A percentile compares a stretch with the other conserved stretches of the same genome.
Evolutionary conservation across 2,888 invertebrate genomes (phyloP).

Genomic region (Pelosia muscerda): DNA sequence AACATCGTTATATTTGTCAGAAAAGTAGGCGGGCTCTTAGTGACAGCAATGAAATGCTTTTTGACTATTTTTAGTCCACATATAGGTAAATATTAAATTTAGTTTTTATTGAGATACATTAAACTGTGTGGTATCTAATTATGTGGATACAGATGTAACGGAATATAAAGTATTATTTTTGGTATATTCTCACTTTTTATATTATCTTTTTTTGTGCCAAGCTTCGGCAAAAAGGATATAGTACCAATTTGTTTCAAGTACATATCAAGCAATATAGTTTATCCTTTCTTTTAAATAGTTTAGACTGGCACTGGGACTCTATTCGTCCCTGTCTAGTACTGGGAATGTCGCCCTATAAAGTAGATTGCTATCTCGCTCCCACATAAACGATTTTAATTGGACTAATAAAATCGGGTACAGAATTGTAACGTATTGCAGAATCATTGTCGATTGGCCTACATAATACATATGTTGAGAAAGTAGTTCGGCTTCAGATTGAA

Average conservation of each 20-base stretch:
- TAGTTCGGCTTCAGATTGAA: slow-evolving; percentile 49
- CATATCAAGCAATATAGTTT: not conserved
- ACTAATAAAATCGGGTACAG: slow-evolving; percentile 43
- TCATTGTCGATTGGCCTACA: slow-evolving; percentile 47
- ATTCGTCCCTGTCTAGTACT: slow-evolving; percentile 9
- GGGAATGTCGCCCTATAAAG: not conserved
- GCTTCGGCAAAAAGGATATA: slow-evolving; percentile 1
- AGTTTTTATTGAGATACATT: too few relatives aligned
- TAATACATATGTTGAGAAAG: slow-evolving; percentile 35
- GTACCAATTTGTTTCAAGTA: too few relatives aligned
- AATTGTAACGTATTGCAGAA: slow-evolving; percentile 46
- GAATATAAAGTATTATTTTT: too few relatives aligned
- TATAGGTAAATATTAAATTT: too few relatives aligned
- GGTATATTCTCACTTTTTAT: too few relatives aligned
- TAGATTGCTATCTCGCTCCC: slow-evolving; percentile 40
- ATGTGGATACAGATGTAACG: too few relatives aligned
- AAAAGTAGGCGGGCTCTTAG: too few relatives aligned
- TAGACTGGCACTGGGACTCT: slow-evolving; percentile 7
- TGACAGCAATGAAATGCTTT: too few relatives aligned
- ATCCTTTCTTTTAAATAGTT: not conserved
- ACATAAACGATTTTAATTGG: slow-evolving; percentile 45
- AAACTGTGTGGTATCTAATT: too few relatives aligned
- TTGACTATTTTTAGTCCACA: too few relatives aligned
- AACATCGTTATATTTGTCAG: not conserved
- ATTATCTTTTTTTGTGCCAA: not conserved